These are phyloP conservation scores for Neopelma chrysocephalum DNA, from an alignment of 2,797 vertebrate genomes.

Conservation along the genomic window DNA sequence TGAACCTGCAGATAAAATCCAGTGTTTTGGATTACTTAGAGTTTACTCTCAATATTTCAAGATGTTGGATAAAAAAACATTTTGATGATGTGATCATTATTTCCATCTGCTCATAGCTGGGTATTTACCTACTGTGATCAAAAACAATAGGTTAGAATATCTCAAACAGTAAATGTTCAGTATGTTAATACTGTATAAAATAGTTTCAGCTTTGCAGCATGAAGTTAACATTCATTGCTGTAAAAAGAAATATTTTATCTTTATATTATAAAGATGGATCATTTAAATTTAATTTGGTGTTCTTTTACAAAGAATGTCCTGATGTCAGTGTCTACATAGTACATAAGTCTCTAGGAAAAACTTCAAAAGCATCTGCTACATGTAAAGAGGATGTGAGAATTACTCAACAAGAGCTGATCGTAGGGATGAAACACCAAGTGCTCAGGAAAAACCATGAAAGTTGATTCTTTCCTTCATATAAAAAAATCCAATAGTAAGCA, in stretches of 20 bases:
- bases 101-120: not conserved
- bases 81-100: not conserved
- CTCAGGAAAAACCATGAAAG: conserved; percentile 3
- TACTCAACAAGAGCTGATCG: not conserved
- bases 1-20: not conserved
- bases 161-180: not conserved
- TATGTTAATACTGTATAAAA: not conserved
- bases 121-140: not conserved
- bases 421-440: not conserved
- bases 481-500: not conserved
- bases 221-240: not conserved
- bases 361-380: not conserved
- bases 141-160: not conserved
- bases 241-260: not conserved
- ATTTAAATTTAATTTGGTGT: not conserved
- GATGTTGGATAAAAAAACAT: not conserved
- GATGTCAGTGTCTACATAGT: not conserved
- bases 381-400: conserved; percentile 4
- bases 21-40: not conserved
- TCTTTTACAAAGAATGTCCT: not conserved
- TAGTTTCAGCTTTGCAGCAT: not conserved
- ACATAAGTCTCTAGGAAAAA: not conserved
- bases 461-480: not conserved
- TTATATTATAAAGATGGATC: not conserved
- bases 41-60: not conserved